These are phyloP conservation scores for Subacronicta megacephala DNA, from an alignment of 2,888 invertebrate genomes.

Conservation along the genomic window DNA sequence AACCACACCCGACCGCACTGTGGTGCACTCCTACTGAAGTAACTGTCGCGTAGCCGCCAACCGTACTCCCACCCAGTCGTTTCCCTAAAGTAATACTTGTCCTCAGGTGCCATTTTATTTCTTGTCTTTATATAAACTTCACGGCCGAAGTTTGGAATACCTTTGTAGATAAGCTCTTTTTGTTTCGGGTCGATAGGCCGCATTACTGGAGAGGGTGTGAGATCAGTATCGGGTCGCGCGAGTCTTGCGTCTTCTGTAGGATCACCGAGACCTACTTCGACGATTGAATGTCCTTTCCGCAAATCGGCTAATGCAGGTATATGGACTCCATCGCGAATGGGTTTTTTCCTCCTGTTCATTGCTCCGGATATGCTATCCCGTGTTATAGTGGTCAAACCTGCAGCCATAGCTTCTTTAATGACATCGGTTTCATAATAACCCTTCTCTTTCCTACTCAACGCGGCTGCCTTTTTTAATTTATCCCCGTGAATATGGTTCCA, in stretches of 20 bases:
- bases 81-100: conserved; percentile 68
- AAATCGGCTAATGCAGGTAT: conserved; percentile 58
- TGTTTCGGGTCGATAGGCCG: conserved; percentile 62
- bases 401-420: conserved; percentile 54
- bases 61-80: conserved; percentile 64
- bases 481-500: conserved; percentile 63
- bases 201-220: conserved; percentile 65
- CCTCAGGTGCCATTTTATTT: conserved; percentile 61
- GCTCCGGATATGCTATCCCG: conserved; percentile 57
- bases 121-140: conserved; percentile 64
- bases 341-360: conserved; percentile 53
- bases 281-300: conserved; percentile 63
- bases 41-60: conserved; percentile 68
- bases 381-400: conserved; percentile 61
- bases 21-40: conserved; percentile 53
- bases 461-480: conserved; percentile 62
- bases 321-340: conserved; percentile 58
- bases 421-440: conserved; percentile 63
- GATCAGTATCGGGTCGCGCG: conserved; percentile 61
- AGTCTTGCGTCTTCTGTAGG: conserved; percentile 65
- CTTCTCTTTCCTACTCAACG: conserved; percentile 60
- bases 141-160: conserved; percentile 65
- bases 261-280: conserved; percentile 67
- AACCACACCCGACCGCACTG: conserved; percentile 61
- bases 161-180: conserved; percentile 63